Conservation (phyloP, 2,113 vertebrate genomes). For the Bubo bubo region DNA sequence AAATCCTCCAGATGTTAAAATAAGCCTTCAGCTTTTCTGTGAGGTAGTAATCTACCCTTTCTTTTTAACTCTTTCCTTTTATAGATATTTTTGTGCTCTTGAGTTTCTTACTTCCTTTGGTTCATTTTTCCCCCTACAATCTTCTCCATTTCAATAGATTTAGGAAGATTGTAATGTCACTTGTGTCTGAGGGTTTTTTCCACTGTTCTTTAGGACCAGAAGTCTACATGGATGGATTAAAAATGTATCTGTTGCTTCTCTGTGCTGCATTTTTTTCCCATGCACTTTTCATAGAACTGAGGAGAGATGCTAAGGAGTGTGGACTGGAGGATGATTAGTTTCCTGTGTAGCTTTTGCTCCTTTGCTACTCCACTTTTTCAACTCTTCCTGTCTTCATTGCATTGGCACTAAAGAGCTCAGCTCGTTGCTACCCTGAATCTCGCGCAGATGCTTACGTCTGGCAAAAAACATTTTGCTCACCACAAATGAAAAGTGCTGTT, state of each 20-base stretch:
- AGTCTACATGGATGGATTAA: background rate
- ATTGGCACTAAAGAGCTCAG: background rate
- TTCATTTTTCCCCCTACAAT: background rate
- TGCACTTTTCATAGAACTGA: background rate
- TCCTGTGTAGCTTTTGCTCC: background rate
- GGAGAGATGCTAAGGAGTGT: background rate
- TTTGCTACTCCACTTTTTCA: background rate
- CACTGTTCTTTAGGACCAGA: background rate
- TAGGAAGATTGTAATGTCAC: background rate
- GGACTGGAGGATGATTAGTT: background rate
- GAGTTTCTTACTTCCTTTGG: background rate
- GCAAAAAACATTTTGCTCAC: rapidly evolving
- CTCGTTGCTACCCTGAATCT: background rate
- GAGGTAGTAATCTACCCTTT: background rate
- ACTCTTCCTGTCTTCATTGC: background rate
- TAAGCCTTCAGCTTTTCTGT: background rate
- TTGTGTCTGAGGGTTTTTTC: background rate
- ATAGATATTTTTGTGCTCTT: background rate
- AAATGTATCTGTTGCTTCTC: background rate
- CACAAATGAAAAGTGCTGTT: background rate
- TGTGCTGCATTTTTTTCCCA: background rate
- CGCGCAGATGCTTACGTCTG: background rate
- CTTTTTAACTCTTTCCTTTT: background rate
- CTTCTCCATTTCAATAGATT: background rate
- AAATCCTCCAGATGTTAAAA: background rate